A percentile compares a stretch with the other conserved stretches of the same genome.
These are phyloP conservation scores for Anser cygnoides DNA, from an alignment of 2,113 vertebrate species.

Conservation along the genomic window DNA sequence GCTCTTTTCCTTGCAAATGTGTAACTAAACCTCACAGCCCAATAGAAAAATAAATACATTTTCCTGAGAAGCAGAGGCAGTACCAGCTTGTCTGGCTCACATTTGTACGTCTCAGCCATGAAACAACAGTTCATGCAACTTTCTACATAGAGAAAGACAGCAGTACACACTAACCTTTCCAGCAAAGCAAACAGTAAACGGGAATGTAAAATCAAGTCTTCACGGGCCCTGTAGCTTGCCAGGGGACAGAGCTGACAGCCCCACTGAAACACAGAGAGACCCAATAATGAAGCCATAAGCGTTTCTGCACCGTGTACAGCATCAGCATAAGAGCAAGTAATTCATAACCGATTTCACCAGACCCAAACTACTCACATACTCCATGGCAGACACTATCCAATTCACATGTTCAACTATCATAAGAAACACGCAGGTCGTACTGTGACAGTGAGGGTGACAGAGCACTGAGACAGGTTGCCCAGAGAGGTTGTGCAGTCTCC, in stretches of 20 bases:
- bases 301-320: neutral
- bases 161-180: neutral
- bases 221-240: neutral
- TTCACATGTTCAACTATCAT: rapidly evolving
- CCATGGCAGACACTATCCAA: rapidly evolving
- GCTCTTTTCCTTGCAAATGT: neutral
- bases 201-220: neutral
- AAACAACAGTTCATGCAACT: neutral
- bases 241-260: neutral
- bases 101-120: neutral
- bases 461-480: no score
- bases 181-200: neutral
- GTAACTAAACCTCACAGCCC: neutral
- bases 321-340: neutral
- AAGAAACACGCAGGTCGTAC: neutral
- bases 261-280: neutral
- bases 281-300: rapidly evolving
- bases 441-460: neutral
- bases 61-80: neutral
- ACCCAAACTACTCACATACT: neutral
- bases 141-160: neutral
- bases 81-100: neutral
- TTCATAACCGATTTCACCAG: neutral
- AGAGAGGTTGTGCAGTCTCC: no score
- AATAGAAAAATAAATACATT: neutral